Evolutionary conservation across 2,888 invertebrate species (phyloP), one percentile per base, ranked within the genome.

Genomic region (Asteroscopus sphinx): DNA sequence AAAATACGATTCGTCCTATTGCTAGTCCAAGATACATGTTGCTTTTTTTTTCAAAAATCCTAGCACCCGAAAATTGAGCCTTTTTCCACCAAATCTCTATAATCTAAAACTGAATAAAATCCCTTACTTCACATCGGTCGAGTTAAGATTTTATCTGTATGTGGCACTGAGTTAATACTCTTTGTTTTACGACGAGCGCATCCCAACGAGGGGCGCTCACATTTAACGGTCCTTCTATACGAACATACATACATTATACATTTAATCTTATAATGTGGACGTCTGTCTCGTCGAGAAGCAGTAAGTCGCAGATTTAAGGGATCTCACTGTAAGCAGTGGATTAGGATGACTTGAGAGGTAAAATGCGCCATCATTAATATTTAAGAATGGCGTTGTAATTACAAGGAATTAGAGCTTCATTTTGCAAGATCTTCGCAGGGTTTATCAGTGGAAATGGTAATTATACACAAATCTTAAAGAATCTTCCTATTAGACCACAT

Each of bases 111-210:
- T 48, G 39, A 55, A 60, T 52, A 59, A 55, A 61, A 52, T 15
- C 30, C 37, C 28, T 32, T 41, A 41, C 37, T 35, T 33, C 52
- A 42, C 42, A 49, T 58, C 40, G 36, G 16, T 28, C 16, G 39
- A 64, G 61, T 64, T 48, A 64, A 71, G 64, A 63, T 74, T 16
- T 67, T 67, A 64, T 68, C 56, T 41, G 62, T 37, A 59, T 59
- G 54, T 48, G 52, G 40, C 61, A 64, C 58, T 63, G 67, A 61
- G 67, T 73, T 62, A 80, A 77, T 76, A 74, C 73, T 68, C 72
- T 83, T 81, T 80, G 81, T 85, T 83, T 83, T 83, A 83, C 77
- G 82, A 83, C 68, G 64, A 67, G 68, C 59, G 68, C 71, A 73
- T 72, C 70, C 46, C 77, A 73, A 78, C 70, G 65, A 70, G 76